These are phyloP conservation scores for Poeciliopsis prolifica DNA, from an alignment of 2,113 vertebrate genomes.

Conservation along the genomic window DNA sequence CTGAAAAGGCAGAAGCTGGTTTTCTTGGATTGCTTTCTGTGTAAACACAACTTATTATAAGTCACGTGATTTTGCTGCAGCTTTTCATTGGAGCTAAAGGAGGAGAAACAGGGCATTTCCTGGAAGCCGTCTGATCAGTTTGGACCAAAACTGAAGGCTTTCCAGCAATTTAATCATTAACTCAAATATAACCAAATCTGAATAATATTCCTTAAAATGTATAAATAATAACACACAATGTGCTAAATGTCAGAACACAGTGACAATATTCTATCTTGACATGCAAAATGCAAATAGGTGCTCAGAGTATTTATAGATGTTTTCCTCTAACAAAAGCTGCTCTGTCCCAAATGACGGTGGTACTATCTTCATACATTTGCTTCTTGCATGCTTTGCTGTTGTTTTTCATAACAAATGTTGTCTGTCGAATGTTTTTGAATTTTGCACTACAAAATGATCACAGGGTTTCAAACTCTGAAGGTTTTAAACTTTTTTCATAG, in stretches of 20 bases:
- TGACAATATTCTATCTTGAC: background rate
- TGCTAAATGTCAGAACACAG: background rate
- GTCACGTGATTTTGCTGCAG: slow-evolving; percentile 10
- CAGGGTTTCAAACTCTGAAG: background rate
- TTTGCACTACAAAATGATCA: background rate
- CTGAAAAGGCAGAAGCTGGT: background rate
- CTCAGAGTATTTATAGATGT: background rate
- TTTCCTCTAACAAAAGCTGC: background rate
- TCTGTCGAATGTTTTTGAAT: background rate
- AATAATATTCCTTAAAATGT: background rate
- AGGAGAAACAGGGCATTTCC: background rate
- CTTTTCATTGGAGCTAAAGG: background rate
- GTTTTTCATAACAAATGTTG: background rate
- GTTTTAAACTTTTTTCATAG: background rate
- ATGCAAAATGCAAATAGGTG: background rate
- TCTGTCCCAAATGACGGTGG: background rate
- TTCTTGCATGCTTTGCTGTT: background rate
- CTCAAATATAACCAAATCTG: background rate
- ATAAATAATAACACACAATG: background rate
- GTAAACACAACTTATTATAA: slow-evolving; percentile 2
- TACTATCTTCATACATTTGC: no score
- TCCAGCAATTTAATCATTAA: background rate
- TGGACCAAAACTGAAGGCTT: background rate
- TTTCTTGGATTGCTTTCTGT: background rate
- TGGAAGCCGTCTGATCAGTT: background rate